Percentiles rank a stretch among this genome's conserved stretches.
phyloP scores from a whole-genome alignment of 2,797 vertebrate species.

The Antennarius maculatus region DNA sequence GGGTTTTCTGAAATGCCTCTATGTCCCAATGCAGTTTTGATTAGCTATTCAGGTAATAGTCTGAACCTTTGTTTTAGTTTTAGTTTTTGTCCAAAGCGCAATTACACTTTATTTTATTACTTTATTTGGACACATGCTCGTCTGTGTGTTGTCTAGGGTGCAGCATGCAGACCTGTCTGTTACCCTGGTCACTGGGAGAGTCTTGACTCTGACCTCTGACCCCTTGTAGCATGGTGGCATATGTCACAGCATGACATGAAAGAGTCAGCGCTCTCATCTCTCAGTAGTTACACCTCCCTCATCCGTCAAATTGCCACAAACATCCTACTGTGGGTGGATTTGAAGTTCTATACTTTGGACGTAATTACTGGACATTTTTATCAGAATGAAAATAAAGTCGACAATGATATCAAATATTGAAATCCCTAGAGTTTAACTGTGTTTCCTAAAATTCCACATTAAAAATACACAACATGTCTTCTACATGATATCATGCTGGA shows the following conservation, averaged over 20 bases:
- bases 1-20: constrained; percentile 39
- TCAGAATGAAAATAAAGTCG: constrained; percentile 22
- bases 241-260: constrained; percentile 59
- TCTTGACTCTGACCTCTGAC: constrained; percentile 65
- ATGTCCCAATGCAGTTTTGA: no score
- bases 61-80: no score
- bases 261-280: constrained; percentile 20
- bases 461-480: constrained; percentile 17
- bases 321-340: constrained; percentile 48
- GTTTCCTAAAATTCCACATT: neutral
- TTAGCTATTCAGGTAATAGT: no score
- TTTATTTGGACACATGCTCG: neutral
- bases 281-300: neutral
- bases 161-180: constrained; percentile 21
- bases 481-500: constrained; percentile 54
- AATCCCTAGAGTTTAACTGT: constrained; percentile 4
- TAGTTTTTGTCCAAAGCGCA: constrained; percentile 2
- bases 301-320: constrained; percentile 7
- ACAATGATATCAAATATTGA: constrained; percentile 1
- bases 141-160: constrained; percentile 16
- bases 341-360: constrained; percentile 17
- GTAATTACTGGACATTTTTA: constrained; percentile 15
- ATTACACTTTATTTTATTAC: constrained; percentile 19
- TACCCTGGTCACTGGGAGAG: constrained; percentile 46
- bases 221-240: constrained; percentile 49